These are phyloP conservation scores for Leptinotarsa defecta DNA, from an alignment of 1,140 invertebrate species.

Conservation along the genomic window DNA sequence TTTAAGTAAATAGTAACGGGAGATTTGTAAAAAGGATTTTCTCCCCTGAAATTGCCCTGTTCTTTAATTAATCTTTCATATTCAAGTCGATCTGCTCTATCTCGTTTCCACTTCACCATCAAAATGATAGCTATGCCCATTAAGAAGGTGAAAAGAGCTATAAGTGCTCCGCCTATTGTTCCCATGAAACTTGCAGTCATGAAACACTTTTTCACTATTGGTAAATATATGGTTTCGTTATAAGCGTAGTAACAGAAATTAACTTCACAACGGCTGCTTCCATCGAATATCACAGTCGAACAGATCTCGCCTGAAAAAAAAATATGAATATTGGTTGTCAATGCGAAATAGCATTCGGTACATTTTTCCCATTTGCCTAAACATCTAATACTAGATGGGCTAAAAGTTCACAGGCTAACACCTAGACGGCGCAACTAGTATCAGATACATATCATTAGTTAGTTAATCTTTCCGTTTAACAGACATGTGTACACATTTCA, in stretches of 20 bases:
- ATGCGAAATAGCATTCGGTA: no score
- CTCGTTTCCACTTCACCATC: conserved; percentile 29
- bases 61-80: conserved; percentile 34
- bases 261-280: conserved; percentile 21
- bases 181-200: conserved; percentile 17
- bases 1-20: conserved; percentile 34
- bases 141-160: conserved; percentile 24
- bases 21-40: conserved; percentile 39
- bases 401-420: no score
- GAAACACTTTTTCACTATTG: conserved; percentile 15
- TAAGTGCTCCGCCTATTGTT: background rate
- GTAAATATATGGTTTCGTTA: conserved; percentile 17
- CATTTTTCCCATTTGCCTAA: no score
- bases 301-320: conserved; percentile 20
- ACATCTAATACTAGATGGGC: no score
- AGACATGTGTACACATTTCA: no score
- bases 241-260: conserved; percentile 29
- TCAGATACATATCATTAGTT: no score
- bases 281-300: conserved; percentile 10
- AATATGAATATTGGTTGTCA: background rate
- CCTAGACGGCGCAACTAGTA: no score
- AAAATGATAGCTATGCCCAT: conserved; percentile 27
- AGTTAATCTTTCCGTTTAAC: no score
- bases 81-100: conserved; percentile 34
- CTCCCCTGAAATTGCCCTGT: conserved; percentile 2